Conservation (phyloP, 2,888 invertebrate species). For the Himalopsyche tibetana region DNA sequence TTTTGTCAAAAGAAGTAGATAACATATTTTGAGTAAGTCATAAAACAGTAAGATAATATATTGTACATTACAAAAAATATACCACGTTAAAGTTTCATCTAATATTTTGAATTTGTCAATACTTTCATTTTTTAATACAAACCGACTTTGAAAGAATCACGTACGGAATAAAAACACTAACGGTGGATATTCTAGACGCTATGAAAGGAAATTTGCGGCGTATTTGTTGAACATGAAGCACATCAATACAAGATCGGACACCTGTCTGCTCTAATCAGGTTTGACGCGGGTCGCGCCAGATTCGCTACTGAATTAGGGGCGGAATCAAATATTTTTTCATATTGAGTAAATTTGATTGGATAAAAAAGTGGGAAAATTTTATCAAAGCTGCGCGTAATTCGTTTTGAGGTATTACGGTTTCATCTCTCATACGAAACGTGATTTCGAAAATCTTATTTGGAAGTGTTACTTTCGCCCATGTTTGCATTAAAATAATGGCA, state of each 20-base stretch:
- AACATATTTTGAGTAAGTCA: too few relatives aligned
- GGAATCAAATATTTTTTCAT: constrained; percentile 5
- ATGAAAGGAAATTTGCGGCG: constrained; percentile 23
- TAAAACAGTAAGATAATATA: too few relatives aligned
- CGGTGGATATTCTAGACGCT: neutral
- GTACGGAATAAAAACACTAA: neutral
- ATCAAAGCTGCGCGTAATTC: constrained; percentile 7
- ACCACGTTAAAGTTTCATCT: neutral
- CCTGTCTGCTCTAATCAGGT: constrained; percentile 18
- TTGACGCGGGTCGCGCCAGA: constrained; percentile 32
- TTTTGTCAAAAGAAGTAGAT: too few relatives aligned
- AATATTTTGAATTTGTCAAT: neutral
- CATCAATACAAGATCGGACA: constrained; percentile 38
- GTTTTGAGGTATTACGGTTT: constrained; percentile 16
- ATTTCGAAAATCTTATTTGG: constrained; percentile 7
- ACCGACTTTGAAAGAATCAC: neutral
- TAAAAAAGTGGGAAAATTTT: constrained; percentile 18
- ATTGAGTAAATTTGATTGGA: constrained; percentile 20
- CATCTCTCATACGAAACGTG: constrained; percentile 10
- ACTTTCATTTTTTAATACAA: neutral
- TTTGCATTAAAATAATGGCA: neutral
- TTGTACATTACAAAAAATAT: neutral
- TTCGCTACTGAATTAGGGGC: neutral
- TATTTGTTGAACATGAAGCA: constrained; percentile 16
- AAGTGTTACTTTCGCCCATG: neutral